Evolutionary conservation across 1,140 invertebrate genomes (phyloP).

Genomic region (Globodera rostochiensis): DNA sequence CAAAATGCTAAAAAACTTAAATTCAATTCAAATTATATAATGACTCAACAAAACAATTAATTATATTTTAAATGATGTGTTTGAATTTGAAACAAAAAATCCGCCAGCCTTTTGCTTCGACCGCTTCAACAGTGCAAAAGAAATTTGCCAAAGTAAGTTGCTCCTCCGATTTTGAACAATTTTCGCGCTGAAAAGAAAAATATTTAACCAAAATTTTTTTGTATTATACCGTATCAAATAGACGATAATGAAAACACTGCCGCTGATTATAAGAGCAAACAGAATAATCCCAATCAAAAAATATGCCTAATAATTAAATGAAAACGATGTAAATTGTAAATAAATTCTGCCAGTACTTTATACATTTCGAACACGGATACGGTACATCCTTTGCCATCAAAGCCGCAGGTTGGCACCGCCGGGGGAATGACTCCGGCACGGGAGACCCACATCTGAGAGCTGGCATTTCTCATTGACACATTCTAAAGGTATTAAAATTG

Average conservation of each 20-base stretch:
- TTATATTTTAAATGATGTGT: background rate
- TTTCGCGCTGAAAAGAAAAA: slow-evolving; percentile 37
- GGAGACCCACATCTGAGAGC: slow-evolving; percentile 42
- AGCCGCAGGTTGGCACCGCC: slow-evolving; percentile 41
- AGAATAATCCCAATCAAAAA: slow-evolving; percentile 31
- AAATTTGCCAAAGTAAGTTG: slow-evolving; percentile 55
- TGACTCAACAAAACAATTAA: background rate
- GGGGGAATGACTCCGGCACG: slow-evolving; percentile 28
- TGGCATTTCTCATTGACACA: slow-evolving; percentile 21
- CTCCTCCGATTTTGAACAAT: slow-evolving; percentile 41
- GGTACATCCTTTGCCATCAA: slow-evolving; percentile 41
- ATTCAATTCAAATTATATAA: background rate
- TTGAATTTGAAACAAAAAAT: background rate
- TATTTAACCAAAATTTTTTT: background rate
- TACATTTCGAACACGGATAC: background rate
- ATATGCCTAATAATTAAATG: background rate
- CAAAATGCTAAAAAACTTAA: background rate
- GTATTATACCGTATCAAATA: background rate
- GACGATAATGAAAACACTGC: background rate
- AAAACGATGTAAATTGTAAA: background rate
- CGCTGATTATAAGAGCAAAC: slow-evolving; percentile 32
- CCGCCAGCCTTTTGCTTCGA: background rate
- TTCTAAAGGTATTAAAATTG: background rate
- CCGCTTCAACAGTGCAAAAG: slow-evolving; percentile 32
- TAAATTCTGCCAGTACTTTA: slow-evolving; percentile 5